These are phyloP conservation scores for Drosophila phalerata DNA, from an alignment of 2,888 invertebrate species.

Conservation along the genomic window DNA sequence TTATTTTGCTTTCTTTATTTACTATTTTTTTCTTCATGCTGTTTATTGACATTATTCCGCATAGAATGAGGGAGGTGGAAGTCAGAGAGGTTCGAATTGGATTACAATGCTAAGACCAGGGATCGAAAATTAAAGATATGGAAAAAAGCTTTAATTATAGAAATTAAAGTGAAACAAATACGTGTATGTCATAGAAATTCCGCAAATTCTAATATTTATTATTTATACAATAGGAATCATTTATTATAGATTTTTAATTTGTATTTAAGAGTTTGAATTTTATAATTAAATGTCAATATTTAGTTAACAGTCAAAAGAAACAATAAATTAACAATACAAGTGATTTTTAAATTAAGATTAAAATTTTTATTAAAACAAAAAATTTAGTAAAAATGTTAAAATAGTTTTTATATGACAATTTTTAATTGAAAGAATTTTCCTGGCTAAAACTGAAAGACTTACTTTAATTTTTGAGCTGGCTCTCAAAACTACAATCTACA, in stretches of 20 bases:
- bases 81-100: conserved; percentile 38
- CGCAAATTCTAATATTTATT: background rate
- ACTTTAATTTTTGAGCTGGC: conserved; percentile 43
- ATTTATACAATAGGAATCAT: background rate
- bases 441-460: conserved; percentile 68
- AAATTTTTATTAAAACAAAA: too few relatives aligned
- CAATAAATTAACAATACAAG: too few relatives aligned
- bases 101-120: conserved; percentile 62
- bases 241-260: background rate
- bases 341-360: too few relatives aligned
- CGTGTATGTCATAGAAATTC: background rate
- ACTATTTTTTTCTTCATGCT: conserved; percentile 28
- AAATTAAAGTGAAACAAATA: too few relatives aligned
- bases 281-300: background rate
- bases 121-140: background rate
- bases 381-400: too few relatives aligned
- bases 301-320: background rate
- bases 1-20: conserved; percentile 22
- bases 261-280: background rate
- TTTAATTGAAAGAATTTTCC: background rate
- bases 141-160: background rate
- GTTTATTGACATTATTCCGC: conserved; percentile 61
- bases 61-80: conserved; percentile 21
- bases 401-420: too few relatives aligned
- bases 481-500: conserved; percentile 32